Percentiles rank a stretch among this genome's conserved stretches.
Conservation (phyloP, 2,888 invertebrate species). For the Tipula unca region DNA sequence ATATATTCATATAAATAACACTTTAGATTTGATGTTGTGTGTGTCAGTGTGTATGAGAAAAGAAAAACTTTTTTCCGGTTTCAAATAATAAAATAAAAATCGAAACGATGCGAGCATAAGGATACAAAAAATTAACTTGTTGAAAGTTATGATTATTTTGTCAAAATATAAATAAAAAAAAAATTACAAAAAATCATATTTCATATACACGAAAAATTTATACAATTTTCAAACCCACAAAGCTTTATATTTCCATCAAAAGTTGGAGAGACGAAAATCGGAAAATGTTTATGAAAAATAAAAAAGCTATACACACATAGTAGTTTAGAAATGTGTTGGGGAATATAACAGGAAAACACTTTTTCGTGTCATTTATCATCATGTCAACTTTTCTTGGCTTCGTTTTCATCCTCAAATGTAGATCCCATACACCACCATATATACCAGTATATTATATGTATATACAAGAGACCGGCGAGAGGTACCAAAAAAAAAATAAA, state of each 20-base stretch:
- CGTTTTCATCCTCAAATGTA: background rate
- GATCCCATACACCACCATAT: background rate
- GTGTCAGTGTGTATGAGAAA: no score
- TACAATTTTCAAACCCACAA: background rate
- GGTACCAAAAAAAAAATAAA: background rate
- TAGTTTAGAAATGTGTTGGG: background rate
- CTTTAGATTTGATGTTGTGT: no score
- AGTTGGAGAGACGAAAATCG: background rate
- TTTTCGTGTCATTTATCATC: background rate
- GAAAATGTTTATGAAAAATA: background rate
- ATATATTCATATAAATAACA: background rate
- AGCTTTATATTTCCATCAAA: background rate
- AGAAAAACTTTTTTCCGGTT: no score
- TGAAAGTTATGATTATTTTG: background rate
- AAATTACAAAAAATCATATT: background rate
- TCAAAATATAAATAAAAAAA: background rate
- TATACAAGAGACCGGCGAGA: background rate
- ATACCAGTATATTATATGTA: background rate
- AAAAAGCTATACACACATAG: background rate
- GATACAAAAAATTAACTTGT: background rate
- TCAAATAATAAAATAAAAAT: background rate
- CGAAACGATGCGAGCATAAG: background rate
- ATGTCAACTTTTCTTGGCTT: background rate
- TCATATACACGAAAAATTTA: background rate
- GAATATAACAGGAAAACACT: background rate